Conservation (phyloP, 2,888 invertebrate genomes). For the Chydorus sphaericus region DNA sequence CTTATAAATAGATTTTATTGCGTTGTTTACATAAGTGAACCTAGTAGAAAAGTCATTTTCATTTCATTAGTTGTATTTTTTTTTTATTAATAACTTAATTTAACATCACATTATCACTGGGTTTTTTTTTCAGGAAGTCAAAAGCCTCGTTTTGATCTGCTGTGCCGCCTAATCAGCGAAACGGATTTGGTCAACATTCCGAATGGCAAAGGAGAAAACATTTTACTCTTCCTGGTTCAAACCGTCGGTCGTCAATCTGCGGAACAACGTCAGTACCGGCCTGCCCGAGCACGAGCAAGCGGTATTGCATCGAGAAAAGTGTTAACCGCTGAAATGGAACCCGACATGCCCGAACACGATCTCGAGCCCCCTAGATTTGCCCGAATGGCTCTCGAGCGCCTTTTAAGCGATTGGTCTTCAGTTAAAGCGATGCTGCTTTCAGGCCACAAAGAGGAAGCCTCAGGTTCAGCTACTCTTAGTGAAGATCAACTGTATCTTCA, state of each 20-base stretch:
- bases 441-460: constrained; percentile 17
- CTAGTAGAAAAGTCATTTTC: too few relatives aligned
- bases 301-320: constrained; percentile 13
- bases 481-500: constrained; percentile 50
- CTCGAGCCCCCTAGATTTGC: constrained; percentile 94
- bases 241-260: constrained; percentile 90
- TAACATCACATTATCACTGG: too few relatives aligned
- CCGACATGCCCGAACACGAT: constrained; percentile 95
- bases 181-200: constrained; percentile 84
- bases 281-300: constrained; percentile 33
- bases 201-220: constrained; percentile 89
- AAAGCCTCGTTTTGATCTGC: constrained; percentile 66
- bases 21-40: too few relatives aligned
- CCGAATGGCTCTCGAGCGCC: constrained; percentile 70
- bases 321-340: constrained; percentile 36
- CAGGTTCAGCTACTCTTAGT: constrained; percentile 19
- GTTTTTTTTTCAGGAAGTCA: too few relatives aligned
- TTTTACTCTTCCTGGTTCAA: constrained; percentile 88
- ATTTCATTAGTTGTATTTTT: too few relatives aligned
- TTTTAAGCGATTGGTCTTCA: constrained; percentile 82
- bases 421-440: constrained; percentile 68
- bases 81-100: not conserved
- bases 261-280: constrained; percentile 84
- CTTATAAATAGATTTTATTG: too few relatives aligned
- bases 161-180: constrained; percentile 71